Evolutionary conservation across 2,113 vertebrate species (phyloP).

Genomic region (Bujurquina vittata): DNA sequence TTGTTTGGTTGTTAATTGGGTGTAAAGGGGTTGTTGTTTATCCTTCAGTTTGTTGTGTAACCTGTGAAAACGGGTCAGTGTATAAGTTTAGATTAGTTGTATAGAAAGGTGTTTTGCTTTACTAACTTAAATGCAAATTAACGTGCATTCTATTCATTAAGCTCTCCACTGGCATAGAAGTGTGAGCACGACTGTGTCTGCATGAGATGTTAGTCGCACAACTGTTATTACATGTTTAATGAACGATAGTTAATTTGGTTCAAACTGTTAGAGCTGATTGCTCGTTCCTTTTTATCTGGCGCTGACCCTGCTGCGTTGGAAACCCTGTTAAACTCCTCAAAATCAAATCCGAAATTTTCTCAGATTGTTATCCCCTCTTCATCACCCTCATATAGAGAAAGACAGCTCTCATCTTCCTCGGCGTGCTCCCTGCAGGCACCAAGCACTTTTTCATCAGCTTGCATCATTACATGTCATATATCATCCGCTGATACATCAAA

Average conservation of each 20-base stretch:
- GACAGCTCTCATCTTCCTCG: constrained; percentile 17
- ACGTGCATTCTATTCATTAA: neutral
- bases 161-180: neutral
- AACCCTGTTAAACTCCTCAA: neutral
- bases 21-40: neutral
- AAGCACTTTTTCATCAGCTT: constrained; percentile 60
- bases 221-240: neutral
- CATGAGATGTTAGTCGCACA: neutral
- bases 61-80: neutral
- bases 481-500: constrained; percentile 31
- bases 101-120: neutral
- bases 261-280: neutral
- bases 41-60: neutral
- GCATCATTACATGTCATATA: constrained; percentile 51
- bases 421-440: neutral
- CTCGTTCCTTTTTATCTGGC: neutral
- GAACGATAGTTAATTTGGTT: neutral
- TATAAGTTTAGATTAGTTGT: no score
- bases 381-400: neutral
- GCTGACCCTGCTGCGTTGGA: neutral
- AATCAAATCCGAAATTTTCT: constrained; percentile 4
- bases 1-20: neutral
- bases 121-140: neutral
- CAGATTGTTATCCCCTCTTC: neutral
- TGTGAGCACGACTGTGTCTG: neutral